Conservation (phyloP, 1,140 invertebrate genomes). For the Trissolcus basalis region DNA sequence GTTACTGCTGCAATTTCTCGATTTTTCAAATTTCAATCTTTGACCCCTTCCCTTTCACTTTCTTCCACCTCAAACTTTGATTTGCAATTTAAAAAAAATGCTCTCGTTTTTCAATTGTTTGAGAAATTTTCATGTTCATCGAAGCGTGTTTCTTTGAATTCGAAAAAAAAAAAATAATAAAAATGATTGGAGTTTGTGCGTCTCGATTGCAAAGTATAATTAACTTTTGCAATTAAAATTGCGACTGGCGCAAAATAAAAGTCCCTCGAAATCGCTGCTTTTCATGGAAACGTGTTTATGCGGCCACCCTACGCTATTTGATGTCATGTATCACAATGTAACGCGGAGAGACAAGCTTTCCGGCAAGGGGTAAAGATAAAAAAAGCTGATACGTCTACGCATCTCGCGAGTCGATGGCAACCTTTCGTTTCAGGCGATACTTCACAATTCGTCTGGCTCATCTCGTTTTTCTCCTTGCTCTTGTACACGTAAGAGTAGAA, state of each 20-base stretch:
- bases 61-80: too few species aligned
- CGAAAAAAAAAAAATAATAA: too few species aligned
- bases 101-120: too few species aligned
- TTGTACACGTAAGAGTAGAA: not conserved
- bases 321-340: constrained; percentile 18
- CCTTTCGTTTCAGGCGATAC: constrained; percentile 11
- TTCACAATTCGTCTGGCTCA: constrained; percentile 8
- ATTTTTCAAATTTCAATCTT: too few species aligned
- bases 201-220: constrained; percentile 8
- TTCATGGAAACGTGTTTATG: constrained; percentile 14
- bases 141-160: not conserved
- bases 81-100: too few species aligned
- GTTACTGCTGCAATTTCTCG: too few species aligned
- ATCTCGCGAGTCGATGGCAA: constrained; percentile 20
- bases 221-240: constrained; percentile 40
- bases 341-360: constrained; percentile 4
- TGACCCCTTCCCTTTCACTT: too few species aligned
- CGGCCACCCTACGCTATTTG: constrained; percentile 15
- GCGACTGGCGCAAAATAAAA: constrained; percentile 6
- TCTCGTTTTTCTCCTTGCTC: not conserved
- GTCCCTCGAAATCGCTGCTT: constrained; percentile 23
- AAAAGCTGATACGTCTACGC: constrained; percentile 27
- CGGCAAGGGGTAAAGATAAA: constrained; percentile 28
- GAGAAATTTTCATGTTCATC: not conserved
- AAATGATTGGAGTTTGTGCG: not conserved